Evolutionary conservation across 2,113 vertebrate genomes (phyloP), one percentile per base, ranked within the genome.

Genomic region (Rhinichthys klamathensis): DNA sequence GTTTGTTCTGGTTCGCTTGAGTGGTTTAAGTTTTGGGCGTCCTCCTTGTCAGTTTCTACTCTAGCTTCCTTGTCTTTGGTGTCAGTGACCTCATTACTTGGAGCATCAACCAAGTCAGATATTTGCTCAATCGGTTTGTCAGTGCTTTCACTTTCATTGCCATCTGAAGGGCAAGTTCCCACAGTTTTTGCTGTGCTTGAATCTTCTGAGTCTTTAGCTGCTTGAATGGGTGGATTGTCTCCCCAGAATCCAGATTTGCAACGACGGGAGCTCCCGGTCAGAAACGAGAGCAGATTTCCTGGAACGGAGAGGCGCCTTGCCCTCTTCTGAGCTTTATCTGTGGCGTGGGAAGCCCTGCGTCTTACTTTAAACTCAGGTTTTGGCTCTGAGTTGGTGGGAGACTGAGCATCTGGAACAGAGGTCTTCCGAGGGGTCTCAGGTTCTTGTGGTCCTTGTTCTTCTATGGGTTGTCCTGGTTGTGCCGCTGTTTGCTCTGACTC

Each of bases 221-320:
- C 27, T 44, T 38, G 27, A 58, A 41, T 0, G 1, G 32, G 65
- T 9, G 44, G 3, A 54, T n/a, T 54, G 8, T 91, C 90, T 8
- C 60, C 87, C 90, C 90, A 92, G 61, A 88, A 80, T 46, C 84
- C 87, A 6, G 91, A 91, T 72, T 87, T 89, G 73, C 91, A 87
- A 25, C 89, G 83, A 4, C 85, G 83, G 18, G 83, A 73, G 41
- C 25, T 65, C 7, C 86, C 44, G 1, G 82, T 82, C 38, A 90
- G 76, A 58, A 90, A 85, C 25, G 88, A 90, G 13, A 89, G 84
- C 0, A 90, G 61, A 58, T 86, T 87, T 35, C 86, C 86, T 1
- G 91, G 89, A 27, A 88, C 86, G 0, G 91, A 92, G 13, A 89
- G 82, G 13, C 90, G 90, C 25, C 90, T 86, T 18, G 73, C 79